Evolutionary conservation across 2,888 invertebrate species (phyloP).

Genomic region (Lasioglossum zephyrum): DNA sequence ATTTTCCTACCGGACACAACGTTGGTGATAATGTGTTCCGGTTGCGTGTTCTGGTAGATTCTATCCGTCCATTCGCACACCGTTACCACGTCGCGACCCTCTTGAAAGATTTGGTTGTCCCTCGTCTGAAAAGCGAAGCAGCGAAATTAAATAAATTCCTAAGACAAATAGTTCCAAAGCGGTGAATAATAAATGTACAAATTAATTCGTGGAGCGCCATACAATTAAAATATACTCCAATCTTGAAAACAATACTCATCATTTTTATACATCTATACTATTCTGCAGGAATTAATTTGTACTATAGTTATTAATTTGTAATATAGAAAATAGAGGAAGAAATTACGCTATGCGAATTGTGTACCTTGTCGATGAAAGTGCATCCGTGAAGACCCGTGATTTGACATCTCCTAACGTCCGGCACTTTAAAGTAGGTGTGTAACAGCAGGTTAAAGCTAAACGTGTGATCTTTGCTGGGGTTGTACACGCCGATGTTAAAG

Average conservation of each 20-base stretch:
- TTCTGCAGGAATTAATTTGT: no score
- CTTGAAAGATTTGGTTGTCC: slow-evolving; percentile 94
- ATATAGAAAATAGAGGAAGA: not conserved
- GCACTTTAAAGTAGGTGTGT: slow-evolving; percentile 98
- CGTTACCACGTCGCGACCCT: slow-evolving; percentile 95
- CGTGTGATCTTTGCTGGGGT: slow-evolving; percentile 95
- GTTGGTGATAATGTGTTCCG: slow-evolving; percentile 96
- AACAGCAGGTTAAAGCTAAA: slow-evolving; percentile 96
- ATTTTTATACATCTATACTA: no score
- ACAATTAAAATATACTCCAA: no score
- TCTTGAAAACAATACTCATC: no score
- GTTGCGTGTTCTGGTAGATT: slow-evolving; percentile 96
- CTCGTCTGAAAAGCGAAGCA: slow-evolving; percentile 87
- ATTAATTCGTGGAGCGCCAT: no score
- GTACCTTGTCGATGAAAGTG: slow-evolving; percentile 94
- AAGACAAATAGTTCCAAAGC: no score
- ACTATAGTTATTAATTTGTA: no score
- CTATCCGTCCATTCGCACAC: slow-evolving; percentile 97
- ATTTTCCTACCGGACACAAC: slow-evolving; percentile 96
- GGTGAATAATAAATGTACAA: no score
- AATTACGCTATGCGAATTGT: no score
- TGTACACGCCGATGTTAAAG: slow-evolving; percentile 96
- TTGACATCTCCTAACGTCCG: slow-evolving; percentile 95
- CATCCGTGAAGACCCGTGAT: slow-evolving; percentile 96
- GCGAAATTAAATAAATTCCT: no score